phyloP scores from a whole-genome alignment of 2,797 vertebrate genomes.

The Micrastur ruficollis region DNA sequence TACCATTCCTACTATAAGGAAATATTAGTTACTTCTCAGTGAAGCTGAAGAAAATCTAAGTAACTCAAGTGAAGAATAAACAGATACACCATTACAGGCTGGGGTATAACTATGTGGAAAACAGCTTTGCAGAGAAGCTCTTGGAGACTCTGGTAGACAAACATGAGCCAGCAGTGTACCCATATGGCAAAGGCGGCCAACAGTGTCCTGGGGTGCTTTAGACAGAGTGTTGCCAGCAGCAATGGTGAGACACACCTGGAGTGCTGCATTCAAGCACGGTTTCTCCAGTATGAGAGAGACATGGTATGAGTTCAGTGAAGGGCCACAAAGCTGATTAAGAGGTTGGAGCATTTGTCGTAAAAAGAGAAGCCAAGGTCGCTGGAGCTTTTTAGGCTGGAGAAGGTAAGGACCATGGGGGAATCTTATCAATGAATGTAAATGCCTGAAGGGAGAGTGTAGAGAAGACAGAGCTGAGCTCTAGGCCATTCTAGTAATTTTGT shows the following conservation, averaged over 20 bases:
- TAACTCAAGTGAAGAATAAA: background rate
- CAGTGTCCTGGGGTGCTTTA: background rate
- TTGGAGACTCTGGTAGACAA: background rate
- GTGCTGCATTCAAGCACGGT: background rate
- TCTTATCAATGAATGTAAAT: background rate
- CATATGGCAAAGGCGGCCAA: background rate
- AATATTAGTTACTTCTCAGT: background rate
- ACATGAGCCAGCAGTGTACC: background rate
- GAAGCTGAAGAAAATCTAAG: background rate
- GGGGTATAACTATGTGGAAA: background rate
- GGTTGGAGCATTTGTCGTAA: background rate
- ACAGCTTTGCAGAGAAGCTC: background rate
- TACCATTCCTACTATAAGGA: background rate
- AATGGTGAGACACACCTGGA: background rate
- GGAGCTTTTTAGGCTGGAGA: background rate
- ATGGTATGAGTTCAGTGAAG: background rate
- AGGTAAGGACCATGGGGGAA: background rate
- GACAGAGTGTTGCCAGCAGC: background rate
- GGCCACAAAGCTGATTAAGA: background rate
- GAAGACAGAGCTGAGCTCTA: background rate
- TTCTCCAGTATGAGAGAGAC: accelerated
- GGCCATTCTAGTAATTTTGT: background rate
- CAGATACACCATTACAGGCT: background rate
- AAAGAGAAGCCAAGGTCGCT: background rate
- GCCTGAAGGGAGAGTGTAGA: background rate